phyloP scores from a whole-genome alignment of 2,888 invertebrate species.

The Arrhopalites spinosus region DNA sequence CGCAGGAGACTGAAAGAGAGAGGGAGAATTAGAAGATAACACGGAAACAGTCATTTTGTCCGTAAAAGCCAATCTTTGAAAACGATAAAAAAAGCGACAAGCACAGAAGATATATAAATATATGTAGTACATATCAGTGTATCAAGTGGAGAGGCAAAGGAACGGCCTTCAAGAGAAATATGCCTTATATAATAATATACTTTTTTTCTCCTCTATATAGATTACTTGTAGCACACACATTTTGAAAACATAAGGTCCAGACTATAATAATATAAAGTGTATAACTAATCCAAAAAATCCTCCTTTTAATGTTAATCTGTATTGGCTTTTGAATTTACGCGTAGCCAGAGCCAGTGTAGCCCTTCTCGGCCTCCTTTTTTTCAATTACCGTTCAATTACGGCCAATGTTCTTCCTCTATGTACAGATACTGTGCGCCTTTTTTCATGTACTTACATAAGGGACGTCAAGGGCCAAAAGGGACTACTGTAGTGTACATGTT shows the following conservation, averaged over 20 bases:
- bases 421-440: too few relatives aligned
- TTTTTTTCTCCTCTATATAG: background rate
- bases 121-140: too few relatives aligned
- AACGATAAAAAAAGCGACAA: slow-evolving; percentile 30
- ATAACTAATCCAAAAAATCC: background rate
- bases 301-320: slow-evolving; percentile 13
- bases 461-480: too few relatives aligned
- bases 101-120: background rate
- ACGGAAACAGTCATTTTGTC: slow-evolving; percentile 29
- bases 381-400: slow-evolving; percentile 31
- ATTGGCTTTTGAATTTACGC: slow-evolving; percentile 9
- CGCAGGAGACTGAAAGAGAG: slow-evolving; percentile 11
- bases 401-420: background rate
- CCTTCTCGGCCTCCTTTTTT: slow-evolving; percentile 24
- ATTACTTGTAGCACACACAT: too few relatives aligned
- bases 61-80: slow-evolving; percentile 31
- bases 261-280: background rate
- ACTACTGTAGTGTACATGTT: too few relatives aligned
- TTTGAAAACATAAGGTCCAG: slow-evolving; percentile 4
- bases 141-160: slow-evolving; percentile 1
- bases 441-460: too few relatives aligned
- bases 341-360: background rate
- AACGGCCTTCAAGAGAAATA: slow-evolving; percentile 4
- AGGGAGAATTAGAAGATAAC: slow-evolving; percentile 17
- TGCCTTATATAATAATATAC: background rate